Evolutionary conservation across 2,888 invertebrate genomes (phyloP), one percentile per base, ranked within the genome.

Genomic region (Drosophila peninsularis): DNA sequence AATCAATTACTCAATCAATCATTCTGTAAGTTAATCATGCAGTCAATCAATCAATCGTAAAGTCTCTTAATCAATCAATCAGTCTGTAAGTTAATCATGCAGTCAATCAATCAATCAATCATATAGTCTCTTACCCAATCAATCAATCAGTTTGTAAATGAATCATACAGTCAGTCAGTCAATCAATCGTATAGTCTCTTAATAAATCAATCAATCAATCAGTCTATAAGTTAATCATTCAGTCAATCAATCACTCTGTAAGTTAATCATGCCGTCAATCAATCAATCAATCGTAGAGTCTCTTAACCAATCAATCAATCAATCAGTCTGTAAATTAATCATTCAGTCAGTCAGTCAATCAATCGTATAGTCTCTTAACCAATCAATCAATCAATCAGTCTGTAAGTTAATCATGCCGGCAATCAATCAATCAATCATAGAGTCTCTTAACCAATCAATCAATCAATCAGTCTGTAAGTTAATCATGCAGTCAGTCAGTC

Each of bases 401-500:
- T 30, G 32, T n/a, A n/a, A n/a, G n/a, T n/a, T n/a, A n/a, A n/a
- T n/a, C n/a, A n/a, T n/a, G n/a, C n/a, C n/a, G n/a, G n/a, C n/a
- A n/a, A n/a, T 1, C 6, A n/a, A 21, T 36, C 21, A 52, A 36
- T 24, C 52, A 50, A 34, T 24, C 32, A 32, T 11, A 11, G 1
- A 9, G 9, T 21, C 10, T 17, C 10, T n/a, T 14, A 44, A 7
- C 1, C 27, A 27, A 10, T n/a, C 14, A 45, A 5, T 30, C 11
- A 30, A 10, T 9, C 30, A 50, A 19, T 32, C 49, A 34, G 13
- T 50, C 49, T 21, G 34, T 50, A 14, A 50, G 49, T 34, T 50
- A 19, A 47, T 47, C 45, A 47, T 30, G 11, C 45, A 47, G 45
- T 47, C 50, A 50, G 27, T 24, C 52, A 21, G 21, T 36, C 50